Evolutionary conservation across 2,113 vertebrate species (phyloP).

Genomic region (Phyllostomus hastatus): DNA sequence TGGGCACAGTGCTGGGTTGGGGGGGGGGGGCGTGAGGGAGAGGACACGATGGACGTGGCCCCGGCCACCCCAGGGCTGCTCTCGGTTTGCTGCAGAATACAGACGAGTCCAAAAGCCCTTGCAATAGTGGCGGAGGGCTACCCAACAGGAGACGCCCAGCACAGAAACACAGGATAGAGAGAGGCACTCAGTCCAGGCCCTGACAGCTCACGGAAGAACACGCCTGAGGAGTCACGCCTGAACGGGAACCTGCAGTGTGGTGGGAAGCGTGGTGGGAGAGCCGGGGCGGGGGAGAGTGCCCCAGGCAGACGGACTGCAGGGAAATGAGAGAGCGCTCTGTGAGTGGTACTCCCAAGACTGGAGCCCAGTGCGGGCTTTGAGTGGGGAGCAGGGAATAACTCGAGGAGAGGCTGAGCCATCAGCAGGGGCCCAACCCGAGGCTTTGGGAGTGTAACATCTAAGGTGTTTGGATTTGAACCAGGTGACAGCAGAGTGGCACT

Average conservation of each 20-base stretch:
- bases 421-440: not conserved
- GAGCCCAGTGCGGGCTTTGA: not conserved
- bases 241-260: not conserved
- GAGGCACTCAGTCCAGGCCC: not conserved
- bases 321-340: not conserved
- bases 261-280: not conserved
- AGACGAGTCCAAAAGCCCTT: not conserved
- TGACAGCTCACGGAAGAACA: not conserved
- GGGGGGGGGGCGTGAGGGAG: no score
- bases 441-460: not conserved
- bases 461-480: not conserved
- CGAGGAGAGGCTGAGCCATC: not conserved
- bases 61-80: not conserved
- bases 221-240: not conserved
- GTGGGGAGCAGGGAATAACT: fast-evolving
- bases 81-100: not conserved
- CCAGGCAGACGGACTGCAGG: not conserved
- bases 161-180: not conserved
- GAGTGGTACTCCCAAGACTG: not conserved
- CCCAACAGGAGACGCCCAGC: not conserved
- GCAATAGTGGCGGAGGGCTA: not conserved
- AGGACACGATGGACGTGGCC: not conserved
- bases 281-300: not conserved
- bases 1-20: not conserved
- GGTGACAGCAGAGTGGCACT: not conserved